Evolutionary conservation across 2,797 vertebrate genomes (phyloP), one percentile per base, ranked within the genome.

Genomic region (Sus cebifrons): DNA sequence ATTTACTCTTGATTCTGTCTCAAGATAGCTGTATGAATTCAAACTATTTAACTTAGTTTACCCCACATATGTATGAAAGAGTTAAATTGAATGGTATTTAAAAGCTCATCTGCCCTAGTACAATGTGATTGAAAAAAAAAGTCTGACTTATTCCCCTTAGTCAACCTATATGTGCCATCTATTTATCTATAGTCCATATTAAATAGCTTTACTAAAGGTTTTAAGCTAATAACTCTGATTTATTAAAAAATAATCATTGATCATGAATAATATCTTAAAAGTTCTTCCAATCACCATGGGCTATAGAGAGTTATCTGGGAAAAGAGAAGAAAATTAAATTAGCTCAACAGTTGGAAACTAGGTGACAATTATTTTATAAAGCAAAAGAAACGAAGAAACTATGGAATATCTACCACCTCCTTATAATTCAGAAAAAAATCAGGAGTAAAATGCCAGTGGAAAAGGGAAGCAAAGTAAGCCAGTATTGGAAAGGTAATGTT

Each of bases 291-390:
- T 2, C 11, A 65, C n/a, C 54, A 79, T 36, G 23, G 32, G 52
- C 36, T 86, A 8, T 49, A 65, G 8, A 73, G 20, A 36, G 68
- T 93, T 87, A 54, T 68, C 56, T 94, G 15, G 9, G 25, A 4
- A 32, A n/a, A 71, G 44, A 64, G 5, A 74, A 86, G 1, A 13
- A 29, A 85, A 84, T 77, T 85, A 93, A 89, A 79, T 83, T 67
- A 95, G n/a, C 54, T 64, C 65, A 73, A 73, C 18, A 74, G 54
- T 96, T 90, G 74, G 52, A 71, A 90, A n/a, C 21, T 49, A 65
- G 29, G 17, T 56, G 23, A 95, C 10, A 89, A 56, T 74, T 89
- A 84, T 78, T 68, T 77, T 60, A 52, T 60, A 68, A 65, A 54
- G 7, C 52, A 82, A 92, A 77, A 89, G 62, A 94, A 83, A 60